These are phyloP conservation scores for Minunthozetes semirufus DNA, from an alignment of 2,888 invertebrate species.

Conservation along the genomic window DNA sequence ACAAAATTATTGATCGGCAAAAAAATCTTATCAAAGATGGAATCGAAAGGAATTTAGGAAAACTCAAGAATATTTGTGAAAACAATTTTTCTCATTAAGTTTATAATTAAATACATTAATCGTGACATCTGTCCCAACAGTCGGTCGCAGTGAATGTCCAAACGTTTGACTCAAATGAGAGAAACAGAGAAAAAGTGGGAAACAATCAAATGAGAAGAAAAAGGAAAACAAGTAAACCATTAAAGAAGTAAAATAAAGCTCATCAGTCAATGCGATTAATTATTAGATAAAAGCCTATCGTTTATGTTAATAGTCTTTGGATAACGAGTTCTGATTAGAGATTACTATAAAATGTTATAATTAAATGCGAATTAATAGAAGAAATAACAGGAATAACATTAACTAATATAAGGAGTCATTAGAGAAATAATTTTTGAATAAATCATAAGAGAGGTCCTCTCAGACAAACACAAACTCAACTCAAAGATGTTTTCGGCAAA, in stretches of 20 bases:
- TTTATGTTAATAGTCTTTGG: background rate
- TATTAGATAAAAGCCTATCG: background rate
- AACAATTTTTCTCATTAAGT: background rate
- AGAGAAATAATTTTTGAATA: background rate
- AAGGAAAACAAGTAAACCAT: too few species aligned
- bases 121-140: background rate
- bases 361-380: constrained; percentile 1
- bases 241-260: background rate
- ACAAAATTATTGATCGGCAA: background rate
- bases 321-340: background rate
- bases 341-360: constrained; percentile 3
- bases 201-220: background rate
- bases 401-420: constrained; percentile 7
- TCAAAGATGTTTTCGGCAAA: background rate
- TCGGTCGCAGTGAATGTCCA: background rate
- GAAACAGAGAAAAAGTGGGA: too few species aligned
- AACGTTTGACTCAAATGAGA: background rate
- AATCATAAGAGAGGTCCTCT: background rate
- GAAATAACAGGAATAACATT: background rate
- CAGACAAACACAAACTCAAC: too few species aligned
- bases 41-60: background rate
- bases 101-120: background rate
- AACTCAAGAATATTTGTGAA: background rate
- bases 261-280: background rate
- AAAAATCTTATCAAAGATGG: background rate